Evolutionary conservation across 2,888 invertebrate genomes (phyloP), one percentile per base, ranked within the genome.

Genomic region (Sympetrum striolatum): DNA sequence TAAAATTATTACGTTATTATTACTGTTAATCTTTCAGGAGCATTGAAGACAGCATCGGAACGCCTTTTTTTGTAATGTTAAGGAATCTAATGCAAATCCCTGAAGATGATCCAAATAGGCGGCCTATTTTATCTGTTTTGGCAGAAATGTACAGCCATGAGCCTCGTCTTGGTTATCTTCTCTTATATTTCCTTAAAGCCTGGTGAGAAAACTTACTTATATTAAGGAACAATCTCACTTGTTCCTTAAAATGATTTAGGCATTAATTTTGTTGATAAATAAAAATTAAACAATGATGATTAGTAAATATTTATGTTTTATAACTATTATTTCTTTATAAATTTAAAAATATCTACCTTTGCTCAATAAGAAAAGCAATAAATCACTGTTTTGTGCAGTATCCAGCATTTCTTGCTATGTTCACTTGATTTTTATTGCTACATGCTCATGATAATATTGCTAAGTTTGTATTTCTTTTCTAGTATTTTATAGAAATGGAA

Each of bases 161-260:
- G 93, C 96, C 96, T 18, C 95, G 96, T 93, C 95, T 98, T 91
- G 98, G 98, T 81, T 98, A 98, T 94, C 95, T 97, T 92, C 95
- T 99, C 91, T 94, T 99, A 90, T 98, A 98, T 94, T 99, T 98
- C 94, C 95, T 98, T 92, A 98, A 98, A 95, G 97, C 97, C 91
- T 95, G 97, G 95, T 92, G 90, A 91, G 91, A 90, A 90, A 48
- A 80, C 31, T 91, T 22, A 15, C 5, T 12, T 14, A 8, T 80
- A 8, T 25, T n/a, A n/a, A n/a, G n/a, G 6, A 91, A 82, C 22
- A 64, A n/a, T 81, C 6, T 60, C 12, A 14, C 82, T n/a, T 81
- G 73, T 22, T 44, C 35, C 37, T 22, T 31, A 15, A 6, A 81
- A 58, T 25, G 2, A n/a, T 31, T n/a, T 39, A 25, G 18, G 64